phyloP scores from a whole-genome alignment of 2,888 invertebrate genomes.

The Thereva nobilitata region DNA sequence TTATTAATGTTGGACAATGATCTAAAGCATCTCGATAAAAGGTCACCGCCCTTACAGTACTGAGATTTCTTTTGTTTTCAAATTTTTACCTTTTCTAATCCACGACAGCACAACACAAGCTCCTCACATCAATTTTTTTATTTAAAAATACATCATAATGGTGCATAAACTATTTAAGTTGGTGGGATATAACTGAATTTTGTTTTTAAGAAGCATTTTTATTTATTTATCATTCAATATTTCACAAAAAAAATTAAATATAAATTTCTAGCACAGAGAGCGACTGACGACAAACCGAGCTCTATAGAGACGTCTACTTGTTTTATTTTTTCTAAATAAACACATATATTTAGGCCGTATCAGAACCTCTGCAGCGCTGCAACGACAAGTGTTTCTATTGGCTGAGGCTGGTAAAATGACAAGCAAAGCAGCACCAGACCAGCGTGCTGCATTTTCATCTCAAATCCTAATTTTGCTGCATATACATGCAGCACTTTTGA shows the following conservation, averaged over 20 bases:
- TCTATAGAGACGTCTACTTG: not conserved
- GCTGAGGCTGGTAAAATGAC: too few species aligned
- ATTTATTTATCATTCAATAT: slow-evolving; percentile 23
- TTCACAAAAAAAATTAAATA: slow-evolving; percentile 5
- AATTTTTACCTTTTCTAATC: slow-evolving; percentile 3
- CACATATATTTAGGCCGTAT: too few species aligned
- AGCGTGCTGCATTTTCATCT: too few species aligned
- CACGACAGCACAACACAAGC: not conserved
- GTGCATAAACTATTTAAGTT: not conserved
- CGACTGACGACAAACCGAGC: slow-evolving; percentile 20
- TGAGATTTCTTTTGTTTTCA: slow-evolving; percentile 32
- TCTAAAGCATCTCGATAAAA: not conserved
- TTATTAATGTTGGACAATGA: too few species aligned
- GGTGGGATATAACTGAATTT: not conserved
- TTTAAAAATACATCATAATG: slow-evolving; percentile 4
- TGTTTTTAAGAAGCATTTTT: slow-evolving; percentile 15
- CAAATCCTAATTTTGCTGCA: too few species aligned
- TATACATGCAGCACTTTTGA: too few species aligned
- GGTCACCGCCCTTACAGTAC: slow-evolving; percentile 24
- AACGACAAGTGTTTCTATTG: too few species aligned
- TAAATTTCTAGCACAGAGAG: not conserved
- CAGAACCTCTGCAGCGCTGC: too few species aligned
- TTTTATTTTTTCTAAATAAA: not conserved
- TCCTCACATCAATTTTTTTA: not conserved
- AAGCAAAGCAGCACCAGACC: too few species aligned